Evolutionary conservation across 2,888 invertebrate species (phyloP).

Genomic region (Loripinus fragilis): DNA sequence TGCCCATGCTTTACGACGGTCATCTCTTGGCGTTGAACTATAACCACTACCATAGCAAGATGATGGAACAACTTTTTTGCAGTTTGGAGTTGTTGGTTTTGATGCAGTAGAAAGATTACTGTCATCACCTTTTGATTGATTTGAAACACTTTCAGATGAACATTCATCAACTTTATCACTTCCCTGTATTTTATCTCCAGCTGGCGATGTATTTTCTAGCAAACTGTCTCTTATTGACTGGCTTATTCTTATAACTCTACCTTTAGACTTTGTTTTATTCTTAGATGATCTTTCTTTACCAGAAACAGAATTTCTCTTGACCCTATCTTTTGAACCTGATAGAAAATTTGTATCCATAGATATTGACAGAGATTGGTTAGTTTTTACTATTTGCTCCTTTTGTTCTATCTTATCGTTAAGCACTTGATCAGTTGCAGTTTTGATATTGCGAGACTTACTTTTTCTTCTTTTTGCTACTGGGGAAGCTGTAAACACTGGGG

Average conservation of each 20-base stretch:
- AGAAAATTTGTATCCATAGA: not conserved
- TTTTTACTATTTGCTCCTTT: too few species aligned
- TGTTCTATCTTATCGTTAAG: too few species aligned
- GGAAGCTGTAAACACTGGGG: slow-evolving; percentile 41
- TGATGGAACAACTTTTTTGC: slow-evolving; percentile 1
- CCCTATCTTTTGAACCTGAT: not conserved
- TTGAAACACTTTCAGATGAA: not conserved
- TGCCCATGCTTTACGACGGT: slow-evolving; percentile 8
- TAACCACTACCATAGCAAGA: slow-evolving; percentile 39
- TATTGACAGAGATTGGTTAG: not conserved
- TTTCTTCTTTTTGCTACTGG: slow-evolving; percentile 23
- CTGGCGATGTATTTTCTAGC: not conserved
- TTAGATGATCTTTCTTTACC: not conserved
- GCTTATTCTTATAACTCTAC: not conserved
- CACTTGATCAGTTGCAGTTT: too few species aligned
- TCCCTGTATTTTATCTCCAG: not conserved
- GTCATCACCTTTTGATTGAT: not conserved
- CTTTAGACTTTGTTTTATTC: not conserved
- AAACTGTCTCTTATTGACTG: not conserved
- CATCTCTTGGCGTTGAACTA: not conserved
- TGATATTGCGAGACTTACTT: not conserved
- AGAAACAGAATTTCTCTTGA: not conserved
- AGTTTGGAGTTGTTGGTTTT: not conserved
- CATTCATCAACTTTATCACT: not conserved
- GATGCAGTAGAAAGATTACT: not conserved